Evolutionary conservation across 2,797 vertebrate species (phyloP).

Genomic region (Acomys russatus): DNA sequence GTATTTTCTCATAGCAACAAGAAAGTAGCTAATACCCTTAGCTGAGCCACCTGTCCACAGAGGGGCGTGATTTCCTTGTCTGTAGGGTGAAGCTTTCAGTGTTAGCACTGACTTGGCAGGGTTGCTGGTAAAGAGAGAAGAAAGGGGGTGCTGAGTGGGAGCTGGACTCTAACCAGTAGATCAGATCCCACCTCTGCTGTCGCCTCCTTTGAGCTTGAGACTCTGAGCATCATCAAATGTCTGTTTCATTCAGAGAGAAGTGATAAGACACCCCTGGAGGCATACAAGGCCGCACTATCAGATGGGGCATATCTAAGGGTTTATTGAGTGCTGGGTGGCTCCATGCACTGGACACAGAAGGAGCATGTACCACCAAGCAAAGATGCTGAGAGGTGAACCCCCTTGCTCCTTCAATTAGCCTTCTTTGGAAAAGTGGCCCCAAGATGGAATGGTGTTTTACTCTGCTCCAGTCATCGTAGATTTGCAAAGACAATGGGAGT

Average conservation of each 20-base stretch:
- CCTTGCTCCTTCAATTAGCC: background rate
- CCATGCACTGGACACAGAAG: background rate
- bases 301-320: background rate
- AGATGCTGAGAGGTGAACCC: background rate
- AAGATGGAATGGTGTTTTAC: background rate
- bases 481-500: background rate
- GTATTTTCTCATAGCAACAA: background rate
- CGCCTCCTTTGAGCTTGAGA: background rate
- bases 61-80: background rate
- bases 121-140: background rate
- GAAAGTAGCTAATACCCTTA: background rate
- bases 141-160: fast-evolving
- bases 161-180: background rate
- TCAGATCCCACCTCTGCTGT: background rate
- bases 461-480: background rate
- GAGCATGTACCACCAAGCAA: background rate
- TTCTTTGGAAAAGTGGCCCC: background rate
- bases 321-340: no score
- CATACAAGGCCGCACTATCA: fast-evolving
- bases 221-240: background rate
- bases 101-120: background rate
- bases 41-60: background rate
- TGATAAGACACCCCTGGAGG: background rate
- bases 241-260: background rate
- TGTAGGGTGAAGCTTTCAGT: background rate